These are phyloP conservation scores for Hirudo medicinalis DNA, from an alignment of 1,140 invertebrate genomes.

Conservation along the genomic window DNA sequence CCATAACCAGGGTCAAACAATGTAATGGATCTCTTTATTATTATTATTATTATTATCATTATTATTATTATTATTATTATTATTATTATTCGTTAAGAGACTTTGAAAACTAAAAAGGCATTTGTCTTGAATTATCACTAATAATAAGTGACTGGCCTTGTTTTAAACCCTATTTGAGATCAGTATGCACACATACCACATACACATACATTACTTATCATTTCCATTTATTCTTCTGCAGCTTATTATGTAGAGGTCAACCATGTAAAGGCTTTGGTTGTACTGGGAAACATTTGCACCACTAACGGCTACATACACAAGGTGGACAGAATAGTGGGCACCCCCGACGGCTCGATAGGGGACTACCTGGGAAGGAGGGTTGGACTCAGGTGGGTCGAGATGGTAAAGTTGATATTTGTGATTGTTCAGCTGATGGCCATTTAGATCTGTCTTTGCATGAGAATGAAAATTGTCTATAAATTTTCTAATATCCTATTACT, in stretches of 20 bases:
- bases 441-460: not conserved
- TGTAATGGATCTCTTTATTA: no score
- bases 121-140: no score
- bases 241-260: conserved; percentile 18
- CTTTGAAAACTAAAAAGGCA: no score
- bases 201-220: not conserved
- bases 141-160: no score
- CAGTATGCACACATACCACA: no score
- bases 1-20: not conserved
- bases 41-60: no score
- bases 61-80: no score
- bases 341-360: not conserved
- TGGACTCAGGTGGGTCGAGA: not conserved
- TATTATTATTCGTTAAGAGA: no score
- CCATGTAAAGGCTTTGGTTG: conserved; percentile 17
- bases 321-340: conserved; percentile 15
- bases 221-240: not conserved
- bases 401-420: not conserved
- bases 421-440: not conserved
- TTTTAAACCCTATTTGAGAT: no score
- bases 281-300: conserved; percentile 10
- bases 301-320: conserved; percentile 21
- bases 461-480: not conserved
- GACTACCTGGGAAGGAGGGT: not conserved
- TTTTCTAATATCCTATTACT: not conserved